Conservation (phyloP, 1,140 invertebrate species). For the Rhopalosiphum padi region DNA sequence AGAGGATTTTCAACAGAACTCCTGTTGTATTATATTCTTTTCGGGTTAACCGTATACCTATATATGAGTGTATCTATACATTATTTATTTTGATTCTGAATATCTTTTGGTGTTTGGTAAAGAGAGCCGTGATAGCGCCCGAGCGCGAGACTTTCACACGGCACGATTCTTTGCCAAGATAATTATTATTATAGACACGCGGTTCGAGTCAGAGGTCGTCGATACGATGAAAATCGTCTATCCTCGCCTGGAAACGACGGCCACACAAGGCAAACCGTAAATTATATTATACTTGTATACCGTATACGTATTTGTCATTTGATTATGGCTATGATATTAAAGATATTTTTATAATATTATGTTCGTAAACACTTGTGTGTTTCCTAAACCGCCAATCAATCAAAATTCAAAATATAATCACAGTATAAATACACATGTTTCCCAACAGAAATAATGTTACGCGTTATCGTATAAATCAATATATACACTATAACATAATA, state of each 20-base stretch:
- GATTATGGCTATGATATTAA: not conserved
- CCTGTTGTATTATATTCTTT: not conserved
- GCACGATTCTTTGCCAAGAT: conserved; percentile 40
- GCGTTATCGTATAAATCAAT: not conserved
- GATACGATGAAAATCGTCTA: conserved; percentile 40
- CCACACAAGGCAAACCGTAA: not conserved
- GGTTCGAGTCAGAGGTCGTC: conserved; percentile 29
- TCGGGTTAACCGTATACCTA: not conserved
- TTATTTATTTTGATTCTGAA: conserved; percentile 30
- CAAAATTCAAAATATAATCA: not conserved
- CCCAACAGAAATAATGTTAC: no score
- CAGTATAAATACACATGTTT: not conserved
- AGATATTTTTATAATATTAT: not conserved
- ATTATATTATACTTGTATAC: not conserved
- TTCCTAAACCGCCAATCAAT: not conserved
- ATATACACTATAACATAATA: no score
- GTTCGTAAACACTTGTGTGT: not conserved
- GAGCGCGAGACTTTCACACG: conserved; percentile 18
- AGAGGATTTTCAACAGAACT: not conserved
- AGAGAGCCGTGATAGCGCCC: conserved; percentile 19
- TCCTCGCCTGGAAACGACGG: not conserved
- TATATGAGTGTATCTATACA: not conserved
- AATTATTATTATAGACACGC: not conserved
- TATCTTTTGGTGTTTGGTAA: conserved; percentile 1
- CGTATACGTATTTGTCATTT: not conserved